Evolutionary conservation across 2,888 invertebrate species (phyloP).

Genomic region (Macaria notata): DNA sequence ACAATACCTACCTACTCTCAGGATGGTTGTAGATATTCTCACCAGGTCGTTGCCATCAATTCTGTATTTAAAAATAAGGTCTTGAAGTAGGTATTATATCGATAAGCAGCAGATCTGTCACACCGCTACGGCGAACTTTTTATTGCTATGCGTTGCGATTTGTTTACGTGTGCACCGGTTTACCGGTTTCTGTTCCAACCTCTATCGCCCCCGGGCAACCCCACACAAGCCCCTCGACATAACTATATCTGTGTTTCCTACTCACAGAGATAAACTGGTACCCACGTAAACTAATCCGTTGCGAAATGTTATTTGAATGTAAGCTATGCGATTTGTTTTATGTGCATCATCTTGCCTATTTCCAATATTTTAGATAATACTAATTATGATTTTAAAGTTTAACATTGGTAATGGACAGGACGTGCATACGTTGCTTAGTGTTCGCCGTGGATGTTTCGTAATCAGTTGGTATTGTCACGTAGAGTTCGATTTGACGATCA

Average conservation of each 20-base stretch:
- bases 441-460: constrained; percentile 12
- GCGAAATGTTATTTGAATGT: constrained; percentile 45
- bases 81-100: constrained; percentile 66
- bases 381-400: too few relatives aligned
- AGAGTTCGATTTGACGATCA: too few relatives aligned
- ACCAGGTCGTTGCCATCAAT: constrained; percentile 27
- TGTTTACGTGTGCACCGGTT: constrained; percentile 46
- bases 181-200: background rate
- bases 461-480: too few relatives aligned
- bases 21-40: constrained; percentile 24
- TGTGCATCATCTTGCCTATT: constrained; percentile 36
- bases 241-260: background rate
- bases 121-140: constrained; percentile 67
- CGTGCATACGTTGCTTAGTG: constrained; percentile 6
- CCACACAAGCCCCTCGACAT: background rate
- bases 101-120: constrained; percentile 75
- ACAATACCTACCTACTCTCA: constrained; percentile 11
- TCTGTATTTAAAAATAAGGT: constrained; percentile 54
- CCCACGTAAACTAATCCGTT: constrained; percentile 37
- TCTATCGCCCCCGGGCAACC: too few relatives aligned
- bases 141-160: constrained; percentile 59
- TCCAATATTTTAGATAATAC: constrained; percentile 10
- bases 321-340: constrained; percentile 47
- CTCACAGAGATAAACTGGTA: background rate
- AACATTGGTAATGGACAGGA: constrained; percentile 28